Evolutionary conservation across 1,140 invertebrate species (phyloP).

Genomic region (Bombyx mori): ASM3026992v2 NC_085127.1:3593001-3593500

Average conservation of each 20-base stretch:
- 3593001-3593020: conserved; percentile 99
- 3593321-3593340: conserved; percentile 1
- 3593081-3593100: conserved; percentile 91
- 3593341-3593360: too few relatives aligned
- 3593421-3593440: too few relatives aligned
- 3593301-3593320: conserved; percentile 43
- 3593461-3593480: too few relatives aligned
- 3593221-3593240: conserved; percentile 96
- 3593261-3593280: conserved; percentile 97
- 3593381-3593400: too few relatives aligned
- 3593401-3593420: too few relatives aligned
- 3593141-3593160: conserved; percentile 91
- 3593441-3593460: too few relatives aligned
- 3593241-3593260: conserved; percentile 98
- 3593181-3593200: conserved; percentile 95
- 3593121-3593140: conserved; percentile 94
- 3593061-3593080: conserved; percentile 93
- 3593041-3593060: conserved; percentile 93
- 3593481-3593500: too few relatives aligned
- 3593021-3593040: conserved; percentile 95
- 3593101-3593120: conserved; percentile 92
- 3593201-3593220: conserved; percentile 89
- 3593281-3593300: conserved; percentile 91
- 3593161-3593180: conserved; percentile 95
- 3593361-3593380: too few relatives aligned